phyloP scores from a whole-genome alignment of 1,140 invertebrate species.

The Laupala kohalensis region DNA sequence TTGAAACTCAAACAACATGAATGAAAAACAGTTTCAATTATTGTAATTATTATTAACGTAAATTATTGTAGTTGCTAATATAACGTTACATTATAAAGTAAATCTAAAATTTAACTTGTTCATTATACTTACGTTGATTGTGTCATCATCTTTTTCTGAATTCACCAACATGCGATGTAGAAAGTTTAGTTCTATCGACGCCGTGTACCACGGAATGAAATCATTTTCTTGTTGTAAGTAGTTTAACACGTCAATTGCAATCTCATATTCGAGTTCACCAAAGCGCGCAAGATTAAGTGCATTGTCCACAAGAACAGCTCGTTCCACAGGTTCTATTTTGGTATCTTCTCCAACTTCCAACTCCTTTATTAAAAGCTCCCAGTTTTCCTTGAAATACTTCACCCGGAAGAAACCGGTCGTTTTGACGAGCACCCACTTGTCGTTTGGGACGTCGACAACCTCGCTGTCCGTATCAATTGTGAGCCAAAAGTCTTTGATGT shows the following conservation, averaged over 20 bases:
- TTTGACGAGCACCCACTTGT: neutral
- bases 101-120: neutral
- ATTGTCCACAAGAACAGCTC: constrained; percentile 45
- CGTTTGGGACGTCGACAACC: neutral
- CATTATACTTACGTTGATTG: neutral
- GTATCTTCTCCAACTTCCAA: constrained; percentile 23
- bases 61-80: too few species aligned
- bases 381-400: constrained; percentile 40
- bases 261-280: constrained; percentile 24
- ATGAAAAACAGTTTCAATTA: too few species aligned
- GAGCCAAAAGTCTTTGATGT: neutral
- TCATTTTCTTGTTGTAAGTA: constrained; percentile 40
- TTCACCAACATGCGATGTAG: neutral
- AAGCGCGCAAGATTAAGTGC: constrained; percentile 31
- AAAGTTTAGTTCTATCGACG: neutral
- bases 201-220: constrained; percentile 30
- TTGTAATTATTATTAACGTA: too few species aligned
- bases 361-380: constrained; percentile 34
- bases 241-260: constrained; percentile 32
- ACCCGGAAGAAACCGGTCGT: constrained; percentile 43
- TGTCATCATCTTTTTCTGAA: neutral
- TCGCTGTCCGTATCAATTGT: neutral
- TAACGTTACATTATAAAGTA: neutral
- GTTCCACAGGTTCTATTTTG: constrained; percentile 40
- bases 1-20: too few species aligned